A percentile compares a stretch with the other conserved stretches of the same genome.
Conservation (phyloP, 2,888 invertebrate genomes). For the Theretra japonica region DNA sequence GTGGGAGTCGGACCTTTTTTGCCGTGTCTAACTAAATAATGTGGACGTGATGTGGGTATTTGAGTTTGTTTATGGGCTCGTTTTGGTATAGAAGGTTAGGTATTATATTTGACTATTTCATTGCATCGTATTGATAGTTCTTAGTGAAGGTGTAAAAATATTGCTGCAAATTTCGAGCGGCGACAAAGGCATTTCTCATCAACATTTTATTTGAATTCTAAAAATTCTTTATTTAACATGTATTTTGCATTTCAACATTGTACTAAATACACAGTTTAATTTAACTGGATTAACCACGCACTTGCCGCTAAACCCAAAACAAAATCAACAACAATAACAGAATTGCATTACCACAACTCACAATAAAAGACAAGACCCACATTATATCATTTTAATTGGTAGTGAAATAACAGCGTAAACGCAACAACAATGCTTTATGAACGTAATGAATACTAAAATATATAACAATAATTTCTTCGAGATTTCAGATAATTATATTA, state of each 20-base stretch:
- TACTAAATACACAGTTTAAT: too few species aligned
- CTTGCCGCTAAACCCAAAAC: not conserved
- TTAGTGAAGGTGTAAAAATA: too few species aligned
- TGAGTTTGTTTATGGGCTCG: conserved; percentile 51
- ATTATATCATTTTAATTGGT: conserved; percentile 1
- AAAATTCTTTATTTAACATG: too few species aligned
- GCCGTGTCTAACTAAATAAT: conserved; percentile 73
- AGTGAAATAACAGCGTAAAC: not conserved
- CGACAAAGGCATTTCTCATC: too few species aligned
- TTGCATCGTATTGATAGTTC: not conserved
- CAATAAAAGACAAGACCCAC: not conserved
- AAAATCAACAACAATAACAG: not conserved
- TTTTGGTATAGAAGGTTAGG: conserved; percentile 38
- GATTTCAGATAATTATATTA: conserved; percentile 6
- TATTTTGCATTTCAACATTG: too few species aligned
- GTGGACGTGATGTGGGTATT: conserved; percentile 64
- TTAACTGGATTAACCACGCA: not conserved
- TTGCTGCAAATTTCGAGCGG: too few species aligned
- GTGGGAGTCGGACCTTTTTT: conserved; percentile 74
- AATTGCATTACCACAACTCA: not conserved
- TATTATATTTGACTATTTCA: conserved; percentile 28
- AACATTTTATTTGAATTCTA: too few species aligned
- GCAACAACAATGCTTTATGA: not conserved
- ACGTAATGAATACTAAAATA: not conserved
- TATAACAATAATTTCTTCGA: not conserved